Evolutionary conservation across 2,797 vertebrate genomes (phyloP).

Genomic region (Galagoides demidoff): DNA sequence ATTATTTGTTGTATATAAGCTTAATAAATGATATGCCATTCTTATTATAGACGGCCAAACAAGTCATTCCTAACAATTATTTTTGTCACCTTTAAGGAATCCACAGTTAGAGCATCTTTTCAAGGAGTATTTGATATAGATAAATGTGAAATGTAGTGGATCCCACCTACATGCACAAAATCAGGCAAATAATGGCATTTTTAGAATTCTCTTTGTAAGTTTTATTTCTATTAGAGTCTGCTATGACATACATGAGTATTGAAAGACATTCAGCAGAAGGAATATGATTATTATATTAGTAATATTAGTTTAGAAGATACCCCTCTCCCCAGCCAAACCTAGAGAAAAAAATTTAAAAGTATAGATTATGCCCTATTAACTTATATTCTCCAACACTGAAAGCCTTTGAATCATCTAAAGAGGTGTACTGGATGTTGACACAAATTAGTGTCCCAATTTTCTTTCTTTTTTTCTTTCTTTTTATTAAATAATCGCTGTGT

Average conservation of each 20-base stretch:
- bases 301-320: neutral
- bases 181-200: neutral
- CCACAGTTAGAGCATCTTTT: neutral
- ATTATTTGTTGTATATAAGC: neutral
- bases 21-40: neutral
- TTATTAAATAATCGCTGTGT: too few relatives aligned
- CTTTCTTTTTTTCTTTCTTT: too few relatives aligned
- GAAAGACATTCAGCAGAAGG: neutral
- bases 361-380: neutral
- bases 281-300: neutral
- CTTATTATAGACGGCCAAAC: neutral
- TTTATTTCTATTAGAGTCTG: neutral
- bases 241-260: neutral
- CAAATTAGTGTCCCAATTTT: neutral
- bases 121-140: neutral
- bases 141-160: neutral
- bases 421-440: neutral
- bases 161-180: neutral
- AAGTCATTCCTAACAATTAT: neutral
- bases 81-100: neutral
- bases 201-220: neutral
- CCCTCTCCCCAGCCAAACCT: neutral
- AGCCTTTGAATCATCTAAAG: neutral
- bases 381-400: neutral
- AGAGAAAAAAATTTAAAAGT: neutral